These are phyloP conservation scores for Leptonema lineaticorne DNA, from an alignment of 1,140 invertebrate species.

Conservation along the genomic window DNA sequence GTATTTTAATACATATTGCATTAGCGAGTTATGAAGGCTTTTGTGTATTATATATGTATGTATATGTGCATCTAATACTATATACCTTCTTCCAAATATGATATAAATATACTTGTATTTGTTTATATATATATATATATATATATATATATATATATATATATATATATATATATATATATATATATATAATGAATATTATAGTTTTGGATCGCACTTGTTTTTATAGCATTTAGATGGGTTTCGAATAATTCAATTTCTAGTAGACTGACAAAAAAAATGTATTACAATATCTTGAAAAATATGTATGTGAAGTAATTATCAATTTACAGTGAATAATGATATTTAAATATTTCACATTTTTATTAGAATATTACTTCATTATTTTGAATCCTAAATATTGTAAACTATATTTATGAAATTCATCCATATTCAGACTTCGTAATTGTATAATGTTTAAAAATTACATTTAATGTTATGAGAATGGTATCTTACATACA, in stretches of 20 bases:
- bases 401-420: too few species aligned
- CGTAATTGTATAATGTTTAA: too few species aligned
- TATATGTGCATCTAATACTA: not conserved
- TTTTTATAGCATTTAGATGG: not conserved
- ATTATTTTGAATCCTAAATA: too few species aligned
- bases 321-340: too few species aligned
- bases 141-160: not conserved
- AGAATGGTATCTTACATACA: too few species aligned
- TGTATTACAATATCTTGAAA: too few species aligned
- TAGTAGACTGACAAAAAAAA: not conserved
- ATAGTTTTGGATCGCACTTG: not conserved
- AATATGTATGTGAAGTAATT: too few species aligned
- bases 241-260: not conserved
- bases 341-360: too few species aligned
- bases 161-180: not conserved
- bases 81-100: not conserved
- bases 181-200: not conserved
- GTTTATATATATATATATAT: not conserved
- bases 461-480: too few species aligned
- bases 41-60: not conserved
- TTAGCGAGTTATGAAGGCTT: not conserved
- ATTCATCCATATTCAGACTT: too few species aligned
- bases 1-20: not conserved
- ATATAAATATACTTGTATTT: too few species aligned
- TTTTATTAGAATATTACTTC: too few species aligned